Percentiles rank a stretch among this genome's conserved stretches.
Conservation (phyloP, 92 coral and sea anemone species). For the Zoanthus gigantus region DNA sequence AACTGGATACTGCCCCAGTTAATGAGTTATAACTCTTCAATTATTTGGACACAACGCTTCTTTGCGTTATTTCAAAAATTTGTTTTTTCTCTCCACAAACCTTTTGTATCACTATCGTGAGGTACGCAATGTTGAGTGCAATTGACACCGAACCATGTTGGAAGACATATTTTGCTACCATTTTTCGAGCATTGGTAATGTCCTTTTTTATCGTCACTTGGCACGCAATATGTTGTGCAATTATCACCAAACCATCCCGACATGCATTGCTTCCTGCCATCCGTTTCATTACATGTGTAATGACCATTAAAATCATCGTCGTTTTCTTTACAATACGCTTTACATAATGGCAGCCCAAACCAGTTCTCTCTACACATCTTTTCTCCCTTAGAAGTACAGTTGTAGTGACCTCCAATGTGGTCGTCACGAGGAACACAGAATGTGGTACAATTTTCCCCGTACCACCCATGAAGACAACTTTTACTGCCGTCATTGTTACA, state of each 20-base stretch:
- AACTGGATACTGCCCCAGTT: too few relatives aligned
- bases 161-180: constrained; percentile 20
- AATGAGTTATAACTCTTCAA: too few relatives aligned
- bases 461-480: constrained; percentile 51
- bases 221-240: constrained; percentile 26
- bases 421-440: constrained; percentile 45
- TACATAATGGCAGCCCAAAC: constrained; percentile 33
- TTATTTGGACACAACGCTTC: too few relatives aligned
- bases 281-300: constrained; percentile 17
- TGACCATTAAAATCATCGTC: constrained; percentile 26
- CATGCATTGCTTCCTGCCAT: constrained; percentile 36
- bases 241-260: constrained; percentile 38
- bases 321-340: constrained; percentile 11
- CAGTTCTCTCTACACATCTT: constrained; percentile 46
- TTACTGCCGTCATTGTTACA: constrained; percentile 36
- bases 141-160: constrained; percentile 24
- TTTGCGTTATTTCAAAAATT: background rate
- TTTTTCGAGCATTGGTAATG: constrained; percentile 13
- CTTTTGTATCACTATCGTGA: constrained; percentile 22
- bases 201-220: constrained; percentile 10
- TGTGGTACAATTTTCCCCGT: constrained; percentile 40
- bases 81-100: background rate
- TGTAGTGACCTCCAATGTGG: constrained; percentile 31
- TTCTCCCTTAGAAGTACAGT: constrained; percentile 25
- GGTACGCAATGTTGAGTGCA: background rate